phyloP scores from a whole-genome alignment of 2,797 vertebrate genomes.

The Megalops cyprinoides region DNA sequence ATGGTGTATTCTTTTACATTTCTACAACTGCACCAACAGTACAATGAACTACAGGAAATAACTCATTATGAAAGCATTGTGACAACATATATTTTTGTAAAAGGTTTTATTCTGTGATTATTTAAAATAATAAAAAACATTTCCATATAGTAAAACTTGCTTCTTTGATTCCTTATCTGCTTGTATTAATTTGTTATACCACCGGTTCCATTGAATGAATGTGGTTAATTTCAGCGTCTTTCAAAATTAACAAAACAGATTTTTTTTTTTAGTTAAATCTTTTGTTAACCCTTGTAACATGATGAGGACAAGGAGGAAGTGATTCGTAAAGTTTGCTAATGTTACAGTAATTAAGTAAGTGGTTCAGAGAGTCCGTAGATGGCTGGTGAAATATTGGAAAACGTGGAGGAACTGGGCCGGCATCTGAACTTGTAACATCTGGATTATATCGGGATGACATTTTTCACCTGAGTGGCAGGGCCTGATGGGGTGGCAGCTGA shows the following conservation, averaged over 20 bases:
- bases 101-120: constrained; percentile 33
- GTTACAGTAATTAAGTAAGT: constrained; percentile 69
- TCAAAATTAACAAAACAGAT: neutral
- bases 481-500: constrained; percentile 67
- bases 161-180: constrained; percentile 26
- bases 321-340: constrained; percentile 57
- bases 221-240: constrained; percentile 42
- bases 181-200: constrained; percentile 25
- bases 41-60: neutral
- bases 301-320: constrained; percentile 56
- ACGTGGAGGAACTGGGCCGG: constrained; percentile 58
- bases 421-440: constrained; percentile 69
- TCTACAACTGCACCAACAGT: neutral
- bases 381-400: constrained; percentile 71
- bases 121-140: constrained; percentile 47
- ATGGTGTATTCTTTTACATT: neutral
- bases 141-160: constrained; percentile 15
- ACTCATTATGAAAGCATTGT: constrained; percentile 25
- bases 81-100: constrained; percentile 44
- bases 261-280: constrained; percentile 36
- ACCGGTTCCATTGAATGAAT: constrained; percentile 22
- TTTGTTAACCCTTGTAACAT: constrained; percentile 58
- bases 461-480: constrained; percentile 68
- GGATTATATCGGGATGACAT: constrained; percentile 75
- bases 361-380: constrained; percentile 72